Conservation (phyloP, 2,888 invertebrate genomes). For the Urechis unicinctus region DNA sequence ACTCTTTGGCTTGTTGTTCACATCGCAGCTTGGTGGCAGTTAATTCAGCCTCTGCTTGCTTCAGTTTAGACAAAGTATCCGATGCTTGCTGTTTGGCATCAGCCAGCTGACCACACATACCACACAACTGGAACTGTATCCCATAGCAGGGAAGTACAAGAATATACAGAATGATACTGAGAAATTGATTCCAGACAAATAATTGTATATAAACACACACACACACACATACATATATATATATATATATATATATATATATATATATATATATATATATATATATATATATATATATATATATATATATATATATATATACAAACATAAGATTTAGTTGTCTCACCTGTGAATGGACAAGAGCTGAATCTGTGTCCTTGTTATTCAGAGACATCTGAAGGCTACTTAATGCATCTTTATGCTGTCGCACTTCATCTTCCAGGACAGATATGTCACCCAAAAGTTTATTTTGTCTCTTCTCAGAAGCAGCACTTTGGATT, state of each 20-base stretch:
- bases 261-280: too few relatives aligned
- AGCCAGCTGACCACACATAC: not conserved
- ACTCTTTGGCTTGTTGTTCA: conserved; percentile 36
- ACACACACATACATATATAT: too few relatives aligned
- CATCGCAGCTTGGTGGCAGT: conserved; percentile 33
- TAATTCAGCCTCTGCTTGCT: conserved; percentile 35
- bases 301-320: not conserved
- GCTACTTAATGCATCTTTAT: conserved; percentile 26
- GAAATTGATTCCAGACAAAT: too few relatives aligned
- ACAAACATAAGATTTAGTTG: not conserved
- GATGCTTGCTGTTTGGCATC: conserved; percentile 24
- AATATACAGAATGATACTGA: too few relatives aligned
- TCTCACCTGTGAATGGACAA: conserved; percentile 32
- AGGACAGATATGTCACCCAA: conserved; percentile 32
- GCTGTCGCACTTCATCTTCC: conserved; percentile 34
- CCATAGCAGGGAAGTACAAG: too few relatives aligned
- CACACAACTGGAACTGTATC: too few relatives aligned
- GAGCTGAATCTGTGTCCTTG: conserved; percentile 24
- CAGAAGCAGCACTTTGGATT: conserved; percentile 29
- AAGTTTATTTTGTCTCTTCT: conserved; percentile 36
- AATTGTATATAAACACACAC: too few relatives aligned
- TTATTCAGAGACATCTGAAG: conserved; percentile 23
- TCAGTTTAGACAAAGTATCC: conserved; percentile 24
- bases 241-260: too few relatives aligned
- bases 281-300: not conserved